Base-by-base conservation (phyloP, 2,888 invertebrate species). In the Plusia festucae region DNA sequence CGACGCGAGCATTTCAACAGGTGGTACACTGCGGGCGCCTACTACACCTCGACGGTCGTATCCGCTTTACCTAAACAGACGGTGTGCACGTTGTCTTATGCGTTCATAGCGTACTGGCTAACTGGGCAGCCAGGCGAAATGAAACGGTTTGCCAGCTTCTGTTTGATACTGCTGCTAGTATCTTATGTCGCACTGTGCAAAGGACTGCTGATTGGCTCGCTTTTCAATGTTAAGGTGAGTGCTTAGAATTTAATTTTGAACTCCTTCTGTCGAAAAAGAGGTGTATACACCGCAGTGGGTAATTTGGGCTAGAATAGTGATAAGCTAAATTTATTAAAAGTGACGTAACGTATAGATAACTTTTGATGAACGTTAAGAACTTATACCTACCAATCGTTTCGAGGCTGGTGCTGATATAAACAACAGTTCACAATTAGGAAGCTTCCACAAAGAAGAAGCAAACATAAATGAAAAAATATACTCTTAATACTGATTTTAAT, bases 21-120 rank as follows among this genome's bases (percentile, higher is more conserved):
- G 65, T 98, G 98, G 98, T 98, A 98, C 91, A 97, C 97, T 20
- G 92, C 98, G 2, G 97, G 97, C 56, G 97, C 98, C 0, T 98
- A 98, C 90, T 98, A 97, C 86, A 90, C 97, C 20, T 97, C 98
- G 11, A 97, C 97, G 54, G 96, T 98, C 6, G 90, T 97, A 57
- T 97, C 98, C 0, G 98, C 98, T 84, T 94, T 99, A 78, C 99
- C 98, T 0, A 96, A 97, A 72, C 98, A 98, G 94, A 91, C 97
- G 0, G 89, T 97, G 22, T 97, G 97, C 81, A 98, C 98, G 0
- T 88, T 97, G 11, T 89, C 96, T 7, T 99, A 98, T 85, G 96
- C 97, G 8, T 88, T 96, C 65, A 96, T 98, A 57, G 97, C 98
- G 0, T 99, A 98, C 91, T 96, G 96, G 90, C 95, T 99, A 96